phyloP scores from a whole-genome alignment of 1,140 invertebrate genomes.

The Lasioglossum baleicum region DNA sequence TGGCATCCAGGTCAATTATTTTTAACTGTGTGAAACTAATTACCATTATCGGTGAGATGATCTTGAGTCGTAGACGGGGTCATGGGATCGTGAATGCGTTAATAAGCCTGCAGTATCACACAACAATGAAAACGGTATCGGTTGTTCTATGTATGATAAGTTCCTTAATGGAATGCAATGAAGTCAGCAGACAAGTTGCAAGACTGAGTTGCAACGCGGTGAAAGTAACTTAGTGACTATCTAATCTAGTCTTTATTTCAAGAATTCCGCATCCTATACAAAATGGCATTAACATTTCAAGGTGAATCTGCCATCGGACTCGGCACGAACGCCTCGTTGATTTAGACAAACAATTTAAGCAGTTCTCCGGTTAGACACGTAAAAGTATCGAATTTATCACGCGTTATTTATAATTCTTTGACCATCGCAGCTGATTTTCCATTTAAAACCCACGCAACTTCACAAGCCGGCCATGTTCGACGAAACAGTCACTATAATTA shows the following conservation, averaged over 20 bases:
- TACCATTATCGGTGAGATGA: too few relatives aligned
- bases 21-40: too few relatives aligned
- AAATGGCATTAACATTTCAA: constrained; percentile 5
- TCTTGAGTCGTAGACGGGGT: too few relatives aligned
- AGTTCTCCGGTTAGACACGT: neutral
- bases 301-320: neutral
- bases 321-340: neutral
- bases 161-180: neutral
- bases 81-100: too few relatives aligned
- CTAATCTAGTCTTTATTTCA: constrained; percentile 3
- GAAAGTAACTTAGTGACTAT: constrained; percentile 16
- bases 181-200: neutral
- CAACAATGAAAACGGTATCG: too few relatives aligned
- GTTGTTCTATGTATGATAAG: neutral
- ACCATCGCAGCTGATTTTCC: neutral
- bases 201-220: neutral
- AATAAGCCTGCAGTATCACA: too few relatives aligned
- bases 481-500: constrained; percentile 2
- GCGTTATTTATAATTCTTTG: constrained; percentile 35
- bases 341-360: neutral
- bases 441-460: neutral
- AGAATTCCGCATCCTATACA: neutral
- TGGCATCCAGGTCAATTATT: too few relatives aligned
- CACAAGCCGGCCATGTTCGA: neutral
- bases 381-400: constrained; percentile 2